These are phyloP conservation scores for Athalia rosae DNA, from an alignment of 2,888 invertebrate species.

Conservation along the genomic window DNA sequence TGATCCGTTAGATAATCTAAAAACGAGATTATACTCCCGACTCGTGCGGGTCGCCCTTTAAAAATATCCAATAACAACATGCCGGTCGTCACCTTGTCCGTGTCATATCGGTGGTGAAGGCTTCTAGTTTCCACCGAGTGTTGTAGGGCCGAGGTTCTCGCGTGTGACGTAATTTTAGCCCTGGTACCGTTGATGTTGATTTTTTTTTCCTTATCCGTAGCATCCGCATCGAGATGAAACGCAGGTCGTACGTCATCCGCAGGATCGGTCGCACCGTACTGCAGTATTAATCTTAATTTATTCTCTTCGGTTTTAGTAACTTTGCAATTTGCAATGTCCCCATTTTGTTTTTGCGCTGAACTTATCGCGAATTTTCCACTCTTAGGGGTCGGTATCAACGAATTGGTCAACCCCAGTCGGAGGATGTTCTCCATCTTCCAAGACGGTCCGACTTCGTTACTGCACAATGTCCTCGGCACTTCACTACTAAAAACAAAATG, in stretches of 20 bases:
- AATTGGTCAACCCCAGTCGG: conserved; percentile 16
- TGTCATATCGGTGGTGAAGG: background rate
- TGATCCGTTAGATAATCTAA: too few relatives aligned
- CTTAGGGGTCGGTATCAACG: conserved; percentile 24
- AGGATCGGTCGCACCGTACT: conserved; percentile 52
- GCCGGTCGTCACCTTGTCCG: conserved; percentile 28
- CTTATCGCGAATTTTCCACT: conserved; percentile 18
- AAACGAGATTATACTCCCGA: too few relatives aligned
- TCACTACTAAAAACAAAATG: conserved; percentile 23
- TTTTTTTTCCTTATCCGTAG: conserved; percentile 58
- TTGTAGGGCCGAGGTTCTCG: conserved; percentile 5
- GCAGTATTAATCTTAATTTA: conserved; percentile 65
- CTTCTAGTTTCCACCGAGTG: conserved; percentile 6
- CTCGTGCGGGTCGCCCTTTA: background rate
- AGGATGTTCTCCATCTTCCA: conserved; percentile 37
- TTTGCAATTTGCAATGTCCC: conserved; percentile 53
- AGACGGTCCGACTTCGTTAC: conserved; percentile 5
- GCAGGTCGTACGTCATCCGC: conserved; percentile 40
- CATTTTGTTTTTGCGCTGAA: background rate
- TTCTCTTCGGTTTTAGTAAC: conserved; percentile 69
- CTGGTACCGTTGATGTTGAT: conserved; percentile 46
- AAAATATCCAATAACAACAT: background rate
- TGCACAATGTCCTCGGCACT: conserved; percentile 16
- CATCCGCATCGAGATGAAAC: conserved; percentile 47
- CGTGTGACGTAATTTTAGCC: conserved; percentile 5